Percentiles rank a stretch among this genome's conserved stretches.
Evolutionary conservation across 2,113 vertebrate species (phyloP).

Genomic region (Actenoides lindsayi): DNA sequence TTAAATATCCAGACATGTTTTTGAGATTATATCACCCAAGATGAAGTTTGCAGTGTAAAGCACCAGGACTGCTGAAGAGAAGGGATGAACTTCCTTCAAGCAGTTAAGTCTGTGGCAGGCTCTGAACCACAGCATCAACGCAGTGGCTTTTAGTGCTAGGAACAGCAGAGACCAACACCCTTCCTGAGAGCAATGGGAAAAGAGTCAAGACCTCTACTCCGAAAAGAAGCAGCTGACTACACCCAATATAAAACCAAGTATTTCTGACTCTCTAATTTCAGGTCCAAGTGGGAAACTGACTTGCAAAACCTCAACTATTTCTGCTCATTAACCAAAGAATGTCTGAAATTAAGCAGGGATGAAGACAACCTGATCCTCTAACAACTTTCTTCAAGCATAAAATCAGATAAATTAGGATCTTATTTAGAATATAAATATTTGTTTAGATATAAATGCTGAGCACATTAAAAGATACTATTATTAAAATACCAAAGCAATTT

Average conservation of each 20-base stretch:
- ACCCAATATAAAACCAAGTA: not conserved
- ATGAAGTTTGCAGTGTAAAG: not conserved
- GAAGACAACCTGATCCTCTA: not conserved
- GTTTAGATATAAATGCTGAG: not conserved
- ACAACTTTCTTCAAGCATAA: not conserved
- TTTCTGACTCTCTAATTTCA: not conserved
- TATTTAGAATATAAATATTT: not conserved
- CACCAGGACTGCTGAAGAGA: not conserved
- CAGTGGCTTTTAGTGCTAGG: not conserved
- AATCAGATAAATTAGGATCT: not conserved
- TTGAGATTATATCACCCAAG: not conserved
- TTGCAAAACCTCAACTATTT: not conserved
- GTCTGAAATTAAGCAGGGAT: not conserved
- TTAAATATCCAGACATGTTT: not conserved
- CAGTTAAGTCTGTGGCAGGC: not conserved
- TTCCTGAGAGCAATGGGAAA: not conserved
- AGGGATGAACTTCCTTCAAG: not conserved
- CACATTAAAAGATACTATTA: not conserved
- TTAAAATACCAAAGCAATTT: not conserved
- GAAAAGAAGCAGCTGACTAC: not conserved
- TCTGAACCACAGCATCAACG: not conserved
- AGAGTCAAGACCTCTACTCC: not conserved
- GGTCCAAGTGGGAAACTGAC: not conserved
- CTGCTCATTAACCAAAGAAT: not conserved
- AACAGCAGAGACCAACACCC: not conserved